Evolutionary conservation across 2,888 invertebrate species (phyloP).

Genomic region (Lathronympha strigana): DNA sequence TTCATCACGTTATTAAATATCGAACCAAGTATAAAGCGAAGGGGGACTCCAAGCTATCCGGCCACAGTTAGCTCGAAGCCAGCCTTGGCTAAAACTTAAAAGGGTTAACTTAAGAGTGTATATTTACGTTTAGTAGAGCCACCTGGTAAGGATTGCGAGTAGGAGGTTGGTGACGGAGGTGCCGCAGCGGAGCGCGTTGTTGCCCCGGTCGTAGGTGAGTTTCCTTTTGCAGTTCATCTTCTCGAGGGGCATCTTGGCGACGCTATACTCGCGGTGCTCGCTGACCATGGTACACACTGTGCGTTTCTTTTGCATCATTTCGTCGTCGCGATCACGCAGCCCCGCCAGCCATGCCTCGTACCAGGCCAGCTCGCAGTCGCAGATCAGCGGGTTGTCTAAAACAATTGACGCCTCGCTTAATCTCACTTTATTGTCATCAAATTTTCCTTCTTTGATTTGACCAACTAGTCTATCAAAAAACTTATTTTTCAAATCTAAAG

Average conservation of each 20-base stretch:
- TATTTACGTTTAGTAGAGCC: slow-evolving; percentile 56
- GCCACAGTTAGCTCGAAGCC: slow-evolving; percentile 76
- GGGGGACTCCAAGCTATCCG: slow-evolving; percentile 69
- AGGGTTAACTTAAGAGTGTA: slow-evolving; percentile 40
- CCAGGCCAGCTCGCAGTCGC: slow-evolving; percentile 95
- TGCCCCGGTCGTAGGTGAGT: slow-evolving; percentile 72
- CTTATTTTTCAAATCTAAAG: no score
- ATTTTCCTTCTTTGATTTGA: no score
- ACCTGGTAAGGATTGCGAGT: slow-evolving; percentile 62
- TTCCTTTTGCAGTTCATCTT: slow-evolving; percentile 93
- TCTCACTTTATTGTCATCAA: neutral
- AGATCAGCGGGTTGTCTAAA: slow-evolving; percentile 94
- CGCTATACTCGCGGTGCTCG: slow-evolving; percentile 92
- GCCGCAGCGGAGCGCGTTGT: slow-evolving; percentile 50
- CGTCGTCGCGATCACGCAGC: slow-evolving; percentile 92
- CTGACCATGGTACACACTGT: slow-evolving; percentile 91
- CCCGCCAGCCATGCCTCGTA: slow-evolving; percentile 92
- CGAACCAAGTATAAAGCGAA: slow-evolving; percentile 61
- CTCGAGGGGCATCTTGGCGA: slow-evolving; percentile 92
- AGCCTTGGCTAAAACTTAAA: slow-evolving; percentile 60
- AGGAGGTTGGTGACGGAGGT: slow-evolving; percentile 59
- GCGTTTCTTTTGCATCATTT: slow-evolving; percentile 94
- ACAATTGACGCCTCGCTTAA: slow-evolving; percentile 19
- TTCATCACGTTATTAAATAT: slow-evolving; percentile 69
- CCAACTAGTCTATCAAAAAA: no score